Evolutionary conservation across 2,888 invertebrate species (phyloP).

Genomic region (Anorthoa munda): DNA sequence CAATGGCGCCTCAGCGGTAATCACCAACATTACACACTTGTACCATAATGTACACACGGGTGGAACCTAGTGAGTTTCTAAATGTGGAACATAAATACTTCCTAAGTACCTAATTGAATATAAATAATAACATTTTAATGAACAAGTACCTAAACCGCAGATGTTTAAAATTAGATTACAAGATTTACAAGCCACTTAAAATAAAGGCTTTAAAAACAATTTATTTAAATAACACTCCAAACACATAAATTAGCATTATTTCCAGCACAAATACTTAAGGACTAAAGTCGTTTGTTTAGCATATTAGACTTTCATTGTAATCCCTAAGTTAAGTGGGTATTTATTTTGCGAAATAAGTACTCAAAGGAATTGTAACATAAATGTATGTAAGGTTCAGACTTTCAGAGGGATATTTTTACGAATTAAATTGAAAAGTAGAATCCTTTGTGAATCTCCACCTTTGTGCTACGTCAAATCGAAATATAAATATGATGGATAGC

Average conservation of each 20-base stretch:
- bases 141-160: slow-evolving; percentile 33
- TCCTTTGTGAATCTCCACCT: neutral
- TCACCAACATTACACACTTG: too few relatives aligned
- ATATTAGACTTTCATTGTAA: slow-evolving; percentile 62
- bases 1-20: too few relatives aligned
- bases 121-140: slow-evolving; percentile 8
- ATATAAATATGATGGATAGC: neutral
- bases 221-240: slow-evolving; percentile 59
- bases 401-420: neutral
- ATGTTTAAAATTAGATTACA: slow-evolving; percentile 48
- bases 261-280: slow-evolving; percentile 54
- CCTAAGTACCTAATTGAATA: slow-evolving; percentile 4
- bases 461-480: neutral
- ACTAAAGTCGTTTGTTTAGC: slow-evolving; percentile 62
- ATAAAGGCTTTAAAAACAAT: slow-evolving; percentile 54
- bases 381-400: neutral
- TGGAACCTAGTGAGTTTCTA: neutral
- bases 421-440: slow-evolving; percentile 11
- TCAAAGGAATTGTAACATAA: slow-evolving; percentile 7
- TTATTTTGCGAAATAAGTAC: slow-evolving; percentile 38
- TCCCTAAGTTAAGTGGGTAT: slow-evolving; percentile 48
- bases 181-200: slow-evolving; percentile 46
- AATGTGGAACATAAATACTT: neutral
- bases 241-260: slow-evolving; percentile 63
- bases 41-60: too few relatives aligned